These are phyloP conservation scores for Yponomeuta sedellus DNA, from an alignment of 2,888 invertebrate species.

Conservation along the genomic window DNA sequence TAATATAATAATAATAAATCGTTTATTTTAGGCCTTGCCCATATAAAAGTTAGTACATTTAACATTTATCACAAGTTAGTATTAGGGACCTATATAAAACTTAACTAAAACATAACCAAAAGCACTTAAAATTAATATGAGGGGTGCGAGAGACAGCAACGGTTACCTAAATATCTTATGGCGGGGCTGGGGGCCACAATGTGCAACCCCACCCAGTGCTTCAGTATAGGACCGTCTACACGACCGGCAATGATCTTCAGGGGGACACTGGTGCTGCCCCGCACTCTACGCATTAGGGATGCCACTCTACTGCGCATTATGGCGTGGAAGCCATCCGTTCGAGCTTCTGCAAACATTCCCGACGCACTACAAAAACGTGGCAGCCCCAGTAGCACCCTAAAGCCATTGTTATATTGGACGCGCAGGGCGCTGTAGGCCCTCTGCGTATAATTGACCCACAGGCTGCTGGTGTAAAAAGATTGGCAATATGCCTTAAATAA, in stretches of 20 bases:
- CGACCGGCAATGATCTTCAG: not conserved
- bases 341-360: slow-evolving; percentile 15
- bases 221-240: not conserved
- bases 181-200: no score
- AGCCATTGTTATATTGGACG: slow-evolving; percentile 15
- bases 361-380: slow-evolving; percentile 15
- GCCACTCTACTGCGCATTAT: slow-evolving; percentile 14
- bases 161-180: no score
- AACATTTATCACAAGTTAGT: no score
- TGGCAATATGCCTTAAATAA: slow-evolving; percentile 16
- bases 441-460: slow-evolving; percentile 17
- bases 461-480: slow-evolving; percentile 13
- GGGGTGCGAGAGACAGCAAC: no score
- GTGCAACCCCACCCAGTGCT: not conserved
- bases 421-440: slow-evolving; percentile 13
- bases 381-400: slow-evolving; percentile 13
- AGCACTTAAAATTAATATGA: no score
- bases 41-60: no score
- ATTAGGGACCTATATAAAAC: no score
- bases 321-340: slow-evolving; percentile 14
- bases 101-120: no score
- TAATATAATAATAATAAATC: no score
- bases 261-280: slow-evolving; percentile 1
- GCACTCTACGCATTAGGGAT: slow-evolving; percentile 7
- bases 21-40: no score